Evolutionary conservation across 2,113 vertebrate genomes (phyloP), one percentile per base, ranked within the genome.

Genomic region (Bombycilla garrulus): DNA sequence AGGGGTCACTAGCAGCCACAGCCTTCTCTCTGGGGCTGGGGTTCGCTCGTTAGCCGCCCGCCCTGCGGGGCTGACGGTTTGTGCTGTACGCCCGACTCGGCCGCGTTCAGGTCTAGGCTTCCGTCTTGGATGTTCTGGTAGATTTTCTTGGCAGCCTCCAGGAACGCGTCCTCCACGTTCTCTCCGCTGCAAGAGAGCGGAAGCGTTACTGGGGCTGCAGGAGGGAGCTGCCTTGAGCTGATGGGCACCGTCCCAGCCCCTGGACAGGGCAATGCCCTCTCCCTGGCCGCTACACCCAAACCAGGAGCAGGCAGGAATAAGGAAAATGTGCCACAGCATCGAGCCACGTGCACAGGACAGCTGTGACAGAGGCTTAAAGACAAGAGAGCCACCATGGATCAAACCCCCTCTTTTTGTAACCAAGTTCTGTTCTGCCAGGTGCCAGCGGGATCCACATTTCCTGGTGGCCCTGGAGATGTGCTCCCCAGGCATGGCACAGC

Each of bases 101-200:
- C 99, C 0, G 99, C 99, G 28, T 99, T 99, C 97, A 99, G 98
- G 97, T 99, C 99, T 98, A 99, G 98, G 96, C 99, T 99, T 60
- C 99, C 99, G 3, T 99, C 99, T 95, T 99, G 99, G 97, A 99
- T 99, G 93, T 99, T 99, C 98, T 99, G 99, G 97, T 99, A 99
- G 97, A 99, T 99, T 86, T 99, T 99, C 98, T 99, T 99, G 38
- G 99, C 99, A 11, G 99, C 99, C 97, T 99, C 99, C 94, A 99
- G 98, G 97, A 99, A 99, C 0, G 99, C 99, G 40, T 99, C 99
- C 97, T 99, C 99, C 50, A 99, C 99, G 1, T 99, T 99, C 97
- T 99, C 99, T 13, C 99, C 99, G 56, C 99, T 99, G 86, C 35
- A 96, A 81, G 80, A 95, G 54, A 94, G 88, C 79, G 2, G 80